Evolutionary conservation across 2,797 vertebrate genomes (phyloP), one percentile per base, ranked within the genome.

Genomic region (Alcedo quadribrachys): DNA sequence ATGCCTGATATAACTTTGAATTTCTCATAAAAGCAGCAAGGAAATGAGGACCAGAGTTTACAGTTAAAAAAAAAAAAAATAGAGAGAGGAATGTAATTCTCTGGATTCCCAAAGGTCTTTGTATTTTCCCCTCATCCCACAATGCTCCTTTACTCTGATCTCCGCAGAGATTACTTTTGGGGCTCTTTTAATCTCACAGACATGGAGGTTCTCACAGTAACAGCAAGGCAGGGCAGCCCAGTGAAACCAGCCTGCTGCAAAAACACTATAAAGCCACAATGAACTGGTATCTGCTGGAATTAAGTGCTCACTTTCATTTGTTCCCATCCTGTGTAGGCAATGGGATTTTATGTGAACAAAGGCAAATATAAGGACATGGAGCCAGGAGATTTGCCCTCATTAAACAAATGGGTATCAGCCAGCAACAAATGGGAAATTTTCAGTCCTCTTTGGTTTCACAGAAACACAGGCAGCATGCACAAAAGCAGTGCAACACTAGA

Each of bases 1-100:
- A 89, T 53, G 61, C 66, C 87, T 80, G 80, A 87, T 89, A 66
- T 68, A 96, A 91, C 88, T 94, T 88, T 77, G 68, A 91, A 86
- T 94, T 53, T 97, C 74, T 67, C 73, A 66, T 73, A 74, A 88
- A 93, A 86, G 54, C 0, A 1, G 30, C 42, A 71, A 61, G 17
- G n/a, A 92, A 88, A 91, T 21, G 43, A 28, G 30, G 69, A 81
- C 42, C 58, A 82, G 63, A 63, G 50, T 40, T 80, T 51, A 85
- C 69, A 83, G 78, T 42, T 75, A 55, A 57, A 89, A 80, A 35
- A 50, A 35, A 46, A 33, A 48, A 51, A 87, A 69, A 94, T 74
- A 33, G 3, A 45, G 13, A 63, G 21, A 10, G 46, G 81, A 90
- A 82, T 4, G 3, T 86, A 76, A 86, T 92, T 92, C 45, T 91